Evolutionary conservation across 2,113 vertebrate genomes (phyloP).

Genomic region (Herpetotheres cachinnans): DNA sequence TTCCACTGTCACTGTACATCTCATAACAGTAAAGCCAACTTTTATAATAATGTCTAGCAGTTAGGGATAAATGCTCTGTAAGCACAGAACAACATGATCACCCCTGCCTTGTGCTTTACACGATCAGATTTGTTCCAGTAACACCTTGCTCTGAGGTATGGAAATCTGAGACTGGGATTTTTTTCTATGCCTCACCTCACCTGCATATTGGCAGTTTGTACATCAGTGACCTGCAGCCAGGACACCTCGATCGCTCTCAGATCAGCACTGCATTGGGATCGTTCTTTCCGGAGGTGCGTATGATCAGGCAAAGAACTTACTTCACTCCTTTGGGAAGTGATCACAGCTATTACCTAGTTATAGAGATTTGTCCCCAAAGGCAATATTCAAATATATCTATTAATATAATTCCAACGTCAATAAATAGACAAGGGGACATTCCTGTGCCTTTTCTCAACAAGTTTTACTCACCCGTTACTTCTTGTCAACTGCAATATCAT

Average conservation of each 20-base stretch:
- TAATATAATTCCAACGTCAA: background rate
- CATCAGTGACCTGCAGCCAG: background rate
- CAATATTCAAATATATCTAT: background rate
- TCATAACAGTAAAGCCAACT: background rate
- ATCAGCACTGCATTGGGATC: accelerated
- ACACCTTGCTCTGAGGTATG: background rate
- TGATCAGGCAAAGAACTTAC: background rate
- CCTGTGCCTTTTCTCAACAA: background rate
- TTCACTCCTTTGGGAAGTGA: background rate
- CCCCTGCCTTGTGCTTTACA: background rate
- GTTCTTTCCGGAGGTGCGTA: background rate
- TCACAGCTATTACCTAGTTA: background rate
- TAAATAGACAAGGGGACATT: background rate
- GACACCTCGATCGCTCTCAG: accelerated
- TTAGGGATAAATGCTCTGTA: background rate
- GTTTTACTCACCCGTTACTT: background rate
- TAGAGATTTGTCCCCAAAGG: background rate
- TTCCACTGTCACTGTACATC: background rate
- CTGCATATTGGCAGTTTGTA: background rate
- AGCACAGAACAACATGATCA: background rate
- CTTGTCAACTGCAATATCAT: background rate
- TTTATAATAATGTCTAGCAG: background rate
- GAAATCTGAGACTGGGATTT: background rate
- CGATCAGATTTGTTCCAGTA: background rate
- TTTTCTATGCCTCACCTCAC: background rate